Evolutionary conservation across 53 echinoderm and acorn worm genomes (phyloP).

Genomic region (Astropecten irregularis): DNA sequence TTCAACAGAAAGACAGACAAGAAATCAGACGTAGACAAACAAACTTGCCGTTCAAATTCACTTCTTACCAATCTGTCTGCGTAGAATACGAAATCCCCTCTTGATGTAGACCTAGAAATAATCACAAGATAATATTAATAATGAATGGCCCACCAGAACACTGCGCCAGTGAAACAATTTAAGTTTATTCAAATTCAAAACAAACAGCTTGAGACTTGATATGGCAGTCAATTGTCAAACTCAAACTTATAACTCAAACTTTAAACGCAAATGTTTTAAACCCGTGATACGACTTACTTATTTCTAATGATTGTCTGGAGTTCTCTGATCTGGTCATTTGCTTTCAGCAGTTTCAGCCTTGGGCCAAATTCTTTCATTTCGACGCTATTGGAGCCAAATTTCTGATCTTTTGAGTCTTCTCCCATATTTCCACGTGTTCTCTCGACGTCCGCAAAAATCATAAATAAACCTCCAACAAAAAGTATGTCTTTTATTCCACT

Average conservation of each 20-base stretch:
- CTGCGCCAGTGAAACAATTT: too few species aligned
- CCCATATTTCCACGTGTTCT: slow-evolving; percentile 49
- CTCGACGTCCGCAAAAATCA: too few species aligned
- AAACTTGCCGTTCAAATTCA: too few species aligned
- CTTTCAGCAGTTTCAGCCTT: slow-evolving; percentile 74
- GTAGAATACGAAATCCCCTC: slow-evolving; percentile 97
- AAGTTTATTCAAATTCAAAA: too few species aligned
- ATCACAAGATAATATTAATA: not conserved
- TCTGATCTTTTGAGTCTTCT: slow-evolving; percentile 43
- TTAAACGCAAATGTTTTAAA: too few species aligned
- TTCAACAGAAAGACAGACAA: too few species aligned
- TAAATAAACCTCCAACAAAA: too few species aligned
- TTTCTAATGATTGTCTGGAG: slow-evolving; percentile 89
- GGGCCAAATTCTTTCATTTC: slow-evolving; percentile 70
- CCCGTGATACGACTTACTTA: slow-evolving; percentile 88
- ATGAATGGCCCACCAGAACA: not conserved
- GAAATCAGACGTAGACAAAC: too few species aligned
- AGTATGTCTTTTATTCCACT: too few species aligned
- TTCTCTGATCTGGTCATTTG: slow-evolving; percentile 82
- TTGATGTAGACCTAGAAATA: slow-evolving; percentile 74
- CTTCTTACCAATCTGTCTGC: slow-evolving; percentile 97
- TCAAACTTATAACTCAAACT: too few species aligned
- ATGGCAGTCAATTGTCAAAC: too few species aligned
- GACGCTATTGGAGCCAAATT: slow-evolving; percentile 72
- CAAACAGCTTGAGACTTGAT: too few species aligned